Evolutionary conservation across 2,797 vertebrate species (phyloP).

Genomic region (Knipowitschia caucasica): DNA sequence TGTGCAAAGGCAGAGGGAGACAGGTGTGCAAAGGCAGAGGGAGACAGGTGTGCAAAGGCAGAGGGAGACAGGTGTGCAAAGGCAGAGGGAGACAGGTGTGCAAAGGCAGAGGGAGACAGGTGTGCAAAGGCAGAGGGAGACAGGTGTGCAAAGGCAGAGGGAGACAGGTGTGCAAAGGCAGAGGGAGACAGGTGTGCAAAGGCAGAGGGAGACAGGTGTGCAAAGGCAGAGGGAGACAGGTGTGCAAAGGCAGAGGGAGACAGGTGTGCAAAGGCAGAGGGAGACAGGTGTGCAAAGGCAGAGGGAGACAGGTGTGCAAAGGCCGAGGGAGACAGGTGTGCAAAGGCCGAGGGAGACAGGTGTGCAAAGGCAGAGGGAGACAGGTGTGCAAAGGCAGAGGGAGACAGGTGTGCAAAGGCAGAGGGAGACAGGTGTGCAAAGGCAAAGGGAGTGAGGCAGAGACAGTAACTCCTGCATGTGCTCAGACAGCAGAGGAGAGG

Average conservation of each 20-base stretch:
- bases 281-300: conserved; percentile 49
- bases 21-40: conserved; percentile 45
- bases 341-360: conserved; percentile 44
- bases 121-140: conserved; percentile 43
- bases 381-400: conserved; percentile 45
- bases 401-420: conserved; percentile 48
- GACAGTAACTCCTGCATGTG: conserved; percentile 20
- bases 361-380: conserved; percentile 43
- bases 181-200: conserved; percentile 45
- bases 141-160: conserved; percentile 45
- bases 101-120: conserved; percentile 44
- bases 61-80: conserved; percentile 45
- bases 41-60: conserved; percentile 49
- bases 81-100: conserved; percentile 50
- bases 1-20: conserved; percentile 43
- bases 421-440: too few species aligned
- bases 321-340: conserved; percentile 50
- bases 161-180: conserved; percentile 49
- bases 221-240: conserved; percentile 44
- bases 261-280: conserved; percentile 45
- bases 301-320: conserved; percentile 45
- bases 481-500: conserved; percentile 13
- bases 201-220: conserved; percentile 50
- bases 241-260: conserved; percentile 43
- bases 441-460: conserved; percentile 13